Conservation (phyloP, 2,888 invertebrate genomes). For the Macrosiphum euphorbiae region DNA sequence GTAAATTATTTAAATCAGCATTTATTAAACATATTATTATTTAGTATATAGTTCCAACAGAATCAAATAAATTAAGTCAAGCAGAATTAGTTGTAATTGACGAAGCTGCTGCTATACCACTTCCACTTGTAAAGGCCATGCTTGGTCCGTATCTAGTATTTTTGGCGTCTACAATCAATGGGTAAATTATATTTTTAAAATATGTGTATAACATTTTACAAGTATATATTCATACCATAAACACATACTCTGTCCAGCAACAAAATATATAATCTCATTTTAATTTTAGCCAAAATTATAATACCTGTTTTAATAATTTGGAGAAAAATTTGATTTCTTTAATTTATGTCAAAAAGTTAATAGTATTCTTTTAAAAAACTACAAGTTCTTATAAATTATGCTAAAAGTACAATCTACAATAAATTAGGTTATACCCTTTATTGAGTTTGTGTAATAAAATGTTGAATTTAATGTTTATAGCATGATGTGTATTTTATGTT, state of each 20-base stretch:
- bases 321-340: too few species aligned
- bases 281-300: neutral
- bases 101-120: slow-evolving; percentile 98
- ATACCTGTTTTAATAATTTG: too few species aligned
- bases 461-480: neutral
- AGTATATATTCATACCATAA: neutral
- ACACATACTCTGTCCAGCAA: neutral
- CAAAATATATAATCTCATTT: neutral
- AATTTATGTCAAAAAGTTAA: neutral
- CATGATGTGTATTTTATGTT: neutral
- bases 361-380: neutral
- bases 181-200: slow-evolving; percentile 72
- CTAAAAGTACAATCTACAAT: neutral
- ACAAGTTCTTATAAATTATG: neutral
- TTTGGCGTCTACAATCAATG: slow-evolving; percentile 96
- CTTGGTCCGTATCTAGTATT: slow-evolving; percentile 93
- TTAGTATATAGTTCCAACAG: slow-evolving; percentile 95
- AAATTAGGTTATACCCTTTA: neutral
- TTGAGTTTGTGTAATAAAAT: neutral
- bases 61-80: slow-evolving; percentile 88
- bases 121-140: slow-evolving; percentile 90
- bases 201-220: neutral
- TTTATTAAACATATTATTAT: slow-evolving; percentile 67
- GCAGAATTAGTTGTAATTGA: slow-evolving; percentile 97
- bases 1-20: neutral